Base-by-base conservation (phyloP, 2,797 vertebrate genomes). In the Rhinophrynus dorsalis region DNA sequence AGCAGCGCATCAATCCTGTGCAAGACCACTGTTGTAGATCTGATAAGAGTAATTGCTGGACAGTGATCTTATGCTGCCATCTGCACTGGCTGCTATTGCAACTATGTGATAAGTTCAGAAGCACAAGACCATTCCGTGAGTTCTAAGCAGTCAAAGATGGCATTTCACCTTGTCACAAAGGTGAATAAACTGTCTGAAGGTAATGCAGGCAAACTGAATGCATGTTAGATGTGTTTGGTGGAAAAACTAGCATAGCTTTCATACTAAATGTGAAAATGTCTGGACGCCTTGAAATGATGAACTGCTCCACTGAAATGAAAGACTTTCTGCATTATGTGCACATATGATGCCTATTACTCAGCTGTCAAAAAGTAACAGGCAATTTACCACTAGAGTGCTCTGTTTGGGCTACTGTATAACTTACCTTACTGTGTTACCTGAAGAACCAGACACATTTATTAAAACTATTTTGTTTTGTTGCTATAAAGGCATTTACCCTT, bases 301-400 rank as follows among this genome's bases (percentile, higher is more conserved):
- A 64, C 50, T 50, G 21, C 68, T 33, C 59, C 51, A 57, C 27
- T 30, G 24, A 58, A 51, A 57, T 61, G 40, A 70, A 50, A 64
- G 51, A 10, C 59, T 71, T 63, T 57, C 40, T 64, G 55, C 42
- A 64, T 64, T 64, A 72, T 72, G 54, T 64, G 60, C 23, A 40
- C 47, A 65, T 50, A 72, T 48, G 33, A 65, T 38, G 35, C 24
- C 60, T 40, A 72, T 72, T 64, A 58, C 33, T 72, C 68, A 64
- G n/a, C 32, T 72, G 68, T 72, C 68, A 72, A 57, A 50, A 48
- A 32, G 17, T 8, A 57, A 13, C 60, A 21, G 24, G 23, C 59
- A 38, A 57, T 57, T 50, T 64, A 57, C 37, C 60, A 40, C 51
- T 57, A 50, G 30, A 38, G 17, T 3, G 10, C 13, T 48, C 32